Conservation (phyloP, 1,140 invertebrate species). For the Camponotus vicinus region DNA sequence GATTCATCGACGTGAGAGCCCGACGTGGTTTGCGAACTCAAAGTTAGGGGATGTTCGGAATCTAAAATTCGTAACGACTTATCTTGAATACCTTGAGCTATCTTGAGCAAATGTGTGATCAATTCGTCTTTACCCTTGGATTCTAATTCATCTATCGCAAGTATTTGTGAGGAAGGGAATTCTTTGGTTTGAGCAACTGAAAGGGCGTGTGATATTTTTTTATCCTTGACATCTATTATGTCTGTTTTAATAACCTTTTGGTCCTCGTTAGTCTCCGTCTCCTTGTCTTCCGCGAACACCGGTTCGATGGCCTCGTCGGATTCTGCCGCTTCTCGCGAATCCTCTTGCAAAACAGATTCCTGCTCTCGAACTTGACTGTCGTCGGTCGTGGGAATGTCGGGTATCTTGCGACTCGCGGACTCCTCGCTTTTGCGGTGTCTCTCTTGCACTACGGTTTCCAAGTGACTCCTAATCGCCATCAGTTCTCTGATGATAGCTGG, state of each 20-base stretch:
- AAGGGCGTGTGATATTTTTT: constrained; percentile 48
- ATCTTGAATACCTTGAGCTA: constrained; percentile 51
- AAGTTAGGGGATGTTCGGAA: constrained; percentile 63
- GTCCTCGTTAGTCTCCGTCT: constrained; percentile 37
- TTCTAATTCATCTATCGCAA: constrained; percentile 54
- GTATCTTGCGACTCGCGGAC: constrained; percentile 1
- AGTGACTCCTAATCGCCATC: constrained; percentile 83
- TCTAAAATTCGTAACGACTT: constrained; percentile 70
- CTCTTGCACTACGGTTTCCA: constrained; percentile 74
- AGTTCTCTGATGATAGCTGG: constrained; percentile 82
- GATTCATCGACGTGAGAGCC: constrained; percentile 55
- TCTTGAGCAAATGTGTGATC: constrained; percentile 31
- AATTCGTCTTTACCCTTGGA: constrained; percentile 36
- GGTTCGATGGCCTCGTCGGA: neutral
- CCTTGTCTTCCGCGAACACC: constrained; percentile 15
- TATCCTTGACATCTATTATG: constrained; percentile 49
- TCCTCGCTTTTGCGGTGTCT: constrained; percentile 33
- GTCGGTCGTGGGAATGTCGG: constrained; percentile 58
- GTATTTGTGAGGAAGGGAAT: constrained; percentile 23
- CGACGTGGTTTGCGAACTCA: constrained; percentile 53
- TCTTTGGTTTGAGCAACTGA: constrained; percentile 51
- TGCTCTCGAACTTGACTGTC: neutral
- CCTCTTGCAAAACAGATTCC: neutral
- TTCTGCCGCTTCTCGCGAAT: neutral
- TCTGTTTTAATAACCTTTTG: constrained; percentile 72